Conservation (phyloP, 1,140 invertebrate genomes). For the Zaprionus ghesquierei region DNA sequence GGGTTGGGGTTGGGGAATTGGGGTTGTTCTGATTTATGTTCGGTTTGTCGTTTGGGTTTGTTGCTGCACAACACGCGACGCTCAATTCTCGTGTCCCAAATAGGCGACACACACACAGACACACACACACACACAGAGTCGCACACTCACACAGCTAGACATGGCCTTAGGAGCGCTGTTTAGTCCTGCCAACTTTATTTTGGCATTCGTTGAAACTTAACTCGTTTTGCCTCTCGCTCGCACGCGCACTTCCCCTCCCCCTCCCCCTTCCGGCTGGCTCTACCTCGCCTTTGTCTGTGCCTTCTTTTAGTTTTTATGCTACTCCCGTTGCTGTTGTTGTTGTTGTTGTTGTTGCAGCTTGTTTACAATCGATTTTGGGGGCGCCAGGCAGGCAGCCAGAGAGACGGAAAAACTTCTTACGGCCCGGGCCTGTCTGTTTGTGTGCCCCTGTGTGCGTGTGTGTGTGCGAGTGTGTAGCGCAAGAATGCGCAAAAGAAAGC, state of each 20-base stretch:
- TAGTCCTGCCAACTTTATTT: conserved; percentile 70
- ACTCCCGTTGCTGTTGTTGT: conserved; percentile 37
- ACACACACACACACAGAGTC: background rate
- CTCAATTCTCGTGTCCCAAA: conserved; percentile 51
- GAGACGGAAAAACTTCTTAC: conserved; percentile 47
- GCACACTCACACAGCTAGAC: background rate
- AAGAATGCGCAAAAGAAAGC: conserved; percentile 53
- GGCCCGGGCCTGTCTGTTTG: conserved; percentile 3
- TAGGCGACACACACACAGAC: conserved; percentile 28
- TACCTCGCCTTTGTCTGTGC: conserved; percentile 9
- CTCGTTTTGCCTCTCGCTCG: conserved; percentile 18
- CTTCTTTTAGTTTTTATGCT: conserved; percentile 24
- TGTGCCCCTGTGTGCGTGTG: conserved; percentile 1
- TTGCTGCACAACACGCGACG: conserved; percentile 64
- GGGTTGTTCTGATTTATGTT: conserved; percentile 58
- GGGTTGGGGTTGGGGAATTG: background rate
- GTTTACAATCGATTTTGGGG: conserved; percentile 81
- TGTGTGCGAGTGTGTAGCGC: conserved; percentile 27
- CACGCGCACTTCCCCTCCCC: conserved; percentile 9
- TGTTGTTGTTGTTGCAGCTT: conserved; percentile 54
- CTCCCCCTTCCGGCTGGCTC: background rate
- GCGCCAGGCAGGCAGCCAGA: conserved; percentile 69
- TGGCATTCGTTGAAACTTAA: conserved; percentile 57
- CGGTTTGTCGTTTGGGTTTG: conserved; percentile 47
- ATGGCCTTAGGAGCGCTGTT: conserved; percentile 11